These are phyloP conservation scores for Scaptomyza flava DNA, from an alignment of 2,888 invertebrate genomes.

Conservation along the genomic window DNA sequence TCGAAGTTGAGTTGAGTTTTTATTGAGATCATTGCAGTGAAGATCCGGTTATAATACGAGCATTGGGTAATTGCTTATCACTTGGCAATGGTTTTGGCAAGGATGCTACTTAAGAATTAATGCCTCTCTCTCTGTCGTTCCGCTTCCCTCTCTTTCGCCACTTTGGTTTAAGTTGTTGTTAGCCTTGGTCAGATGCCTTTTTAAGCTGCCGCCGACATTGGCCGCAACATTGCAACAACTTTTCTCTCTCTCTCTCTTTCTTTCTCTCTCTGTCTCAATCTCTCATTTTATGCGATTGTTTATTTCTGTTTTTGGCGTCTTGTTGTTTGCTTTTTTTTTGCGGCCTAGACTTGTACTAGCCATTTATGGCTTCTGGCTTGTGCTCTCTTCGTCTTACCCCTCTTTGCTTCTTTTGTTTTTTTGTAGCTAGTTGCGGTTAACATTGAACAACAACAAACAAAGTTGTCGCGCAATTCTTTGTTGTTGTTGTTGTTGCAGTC, in stretches of 20 bases:
- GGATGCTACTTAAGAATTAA: background rate
- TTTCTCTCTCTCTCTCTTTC: constrained; percentile 37
- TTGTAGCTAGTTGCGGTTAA: constrained; percentile 55
- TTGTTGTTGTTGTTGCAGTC: constrained; percentile 35
- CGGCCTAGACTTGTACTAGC: constrained; percentile 75
- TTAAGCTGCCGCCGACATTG: constrained; percentile 61
- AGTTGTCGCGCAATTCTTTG: background rate
- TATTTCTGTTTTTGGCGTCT: constrained; percentile 60
- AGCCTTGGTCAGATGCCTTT: constrained; percentile 35
- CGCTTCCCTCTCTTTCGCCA: background rate
- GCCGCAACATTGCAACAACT: constrained; percentile 72
- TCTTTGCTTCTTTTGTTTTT: background rate
- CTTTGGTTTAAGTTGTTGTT: constrained; percentile 20
- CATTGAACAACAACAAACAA: constrained; percentile 52
- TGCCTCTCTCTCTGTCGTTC: background rate
- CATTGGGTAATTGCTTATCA: constrained; percentile 48
- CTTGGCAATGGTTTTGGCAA: background rate
- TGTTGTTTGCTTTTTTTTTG: constrained; percentile 29
- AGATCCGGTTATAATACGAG: constrained; percentile 47
- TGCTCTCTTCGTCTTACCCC: constrained; percentile 1
- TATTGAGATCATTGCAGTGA: constrained; percentile 14
- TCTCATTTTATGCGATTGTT: constrained; percentile 23
- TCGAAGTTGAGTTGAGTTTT: constrained; percentile 2
- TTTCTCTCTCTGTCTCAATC: constrained; percentile 9
- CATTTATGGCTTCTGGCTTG: constrained; percentile 75